Evolutionary conservation across 2,797 vertebrate species (phyloP).

Genomic region (Tauraco hartlaubi): DNA sequence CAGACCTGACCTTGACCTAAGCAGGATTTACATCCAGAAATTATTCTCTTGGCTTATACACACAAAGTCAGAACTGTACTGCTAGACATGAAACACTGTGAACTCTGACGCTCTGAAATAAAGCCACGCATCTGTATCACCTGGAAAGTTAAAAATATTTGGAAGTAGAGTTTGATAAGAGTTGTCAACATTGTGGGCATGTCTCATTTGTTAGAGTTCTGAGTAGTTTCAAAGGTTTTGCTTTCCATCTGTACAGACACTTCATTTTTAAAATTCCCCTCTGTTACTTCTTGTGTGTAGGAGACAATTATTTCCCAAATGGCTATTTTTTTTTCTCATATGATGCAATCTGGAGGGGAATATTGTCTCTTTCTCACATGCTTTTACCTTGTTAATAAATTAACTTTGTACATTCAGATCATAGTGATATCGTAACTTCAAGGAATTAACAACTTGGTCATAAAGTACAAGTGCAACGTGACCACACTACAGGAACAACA

Average conservation of each 20-base stretch:
- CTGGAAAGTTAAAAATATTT: constrained; percentile 14
- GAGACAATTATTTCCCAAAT: neutral
- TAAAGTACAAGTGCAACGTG: neutral
- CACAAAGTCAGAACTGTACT: neutral
- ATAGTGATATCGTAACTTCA: neutral
- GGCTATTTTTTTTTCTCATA: constrained; percentile 6
- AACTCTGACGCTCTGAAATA: neutral
- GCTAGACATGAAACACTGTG: neutral
- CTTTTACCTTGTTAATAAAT: neutral
- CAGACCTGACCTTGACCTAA: neutral
- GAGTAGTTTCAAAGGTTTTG: constrained; percentile 11
- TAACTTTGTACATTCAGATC: neutral
- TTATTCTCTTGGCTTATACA: neutral
- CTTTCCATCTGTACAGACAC: constrained; percentile 2
- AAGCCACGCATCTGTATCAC: neutral
- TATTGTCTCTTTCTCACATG: neutral
- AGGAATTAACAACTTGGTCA: neutral
- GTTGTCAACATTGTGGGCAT: neutral
- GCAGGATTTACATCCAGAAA: neutral
- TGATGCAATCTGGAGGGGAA: neutral
- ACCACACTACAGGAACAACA: neutral
- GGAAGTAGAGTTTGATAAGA: neutral
- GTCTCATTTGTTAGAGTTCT: neutral
- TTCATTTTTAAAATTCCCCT: constrained; percentile 30
- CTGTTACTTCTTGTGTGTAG: neutral